Conservation (phyloP, 2,113 vertebrate species). For the Scopus umbretta region DNA sequence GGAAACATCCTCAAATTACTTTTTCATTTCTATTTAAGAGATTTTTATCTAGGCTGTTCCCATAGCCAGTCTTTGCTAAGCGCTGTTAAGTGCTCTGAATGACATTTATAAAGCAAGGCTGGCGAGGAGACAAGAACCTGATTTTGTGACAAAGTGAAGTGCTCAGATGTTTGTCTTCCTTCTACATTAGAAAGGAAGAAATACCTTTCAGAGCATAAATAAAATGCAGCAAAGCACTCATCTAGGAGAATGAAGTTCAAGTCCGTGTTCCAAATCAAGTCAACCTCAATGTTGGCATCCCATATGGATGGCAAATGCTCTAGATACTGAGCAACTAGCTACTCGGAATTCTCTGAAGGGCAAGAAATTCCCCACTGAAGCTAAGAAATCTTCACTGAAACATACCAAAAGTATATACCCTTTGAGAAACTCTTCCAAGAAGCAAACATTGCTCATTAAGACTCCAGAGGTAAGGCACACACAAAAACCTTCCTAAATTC, state of each 20-base stretch:
- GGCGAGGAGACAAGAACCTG: slow-evolving; percentile 22
- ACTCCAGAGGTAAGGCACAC: not conserved
- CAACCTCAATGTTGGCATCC: not conserved
- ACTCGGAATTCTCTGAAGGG: not conserved
- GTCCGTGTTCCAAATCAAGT: not conserved
- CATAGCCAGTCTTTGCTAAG: not conserved
- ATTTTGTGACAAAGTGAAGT: not conserved
- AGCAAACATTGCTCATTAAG: not conserved
- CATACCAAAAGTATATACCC: not conserved
- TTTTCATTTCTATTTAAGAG: slow-evolving; percentile 33
- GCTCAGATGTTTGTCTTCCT: not conserved
- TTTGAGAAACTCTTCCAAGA: not conserved
- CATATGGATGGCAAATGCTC: not conserved
- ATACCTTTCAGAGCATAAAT: not conserved
- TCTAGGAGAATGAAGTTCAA: not conserved
- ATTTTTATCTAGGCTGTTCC: slow-evolving; percentile 9
- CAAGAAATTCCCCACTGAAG: not conserved
- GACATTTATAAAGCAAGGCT: slow-evolving; percentile 12
- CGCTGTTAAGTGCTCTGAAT: slow-evolving; percentile 4
- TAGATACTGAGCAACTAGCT: not conserved
- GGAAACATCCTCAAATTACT: slow-evolving; percentile 14
- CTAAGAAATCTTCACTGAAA: not conserved
- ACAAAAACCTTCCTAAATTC: not conserved
- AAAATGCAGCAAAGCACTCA: not conserved
- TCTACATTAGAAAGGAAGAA: not conserved